Base-by-base conservation (phyloP, 2,797 vertebrate genomes). In the Trichosurus vulpecula region DNA sequence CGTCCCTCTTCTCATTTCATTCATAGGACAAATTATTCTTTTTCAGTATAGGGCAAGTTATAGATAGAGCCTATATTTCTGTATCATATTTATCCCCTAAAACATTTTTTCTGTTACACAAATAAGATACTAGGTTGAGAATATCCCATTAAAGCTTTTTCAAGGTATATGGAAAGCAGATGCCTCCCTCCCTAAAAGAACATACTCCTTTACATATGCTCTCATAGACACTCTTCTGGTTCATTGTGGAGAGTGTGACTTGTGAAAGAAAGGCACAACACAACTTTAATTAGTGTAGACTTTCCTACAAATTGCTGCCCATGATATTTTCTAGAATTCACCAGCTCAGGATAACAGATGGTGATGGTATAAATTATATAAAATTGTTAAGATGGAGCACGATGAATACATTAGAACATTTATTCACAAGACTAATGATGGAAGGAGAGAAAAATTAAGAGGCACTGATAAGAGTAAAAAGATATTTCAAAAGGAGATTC, bases 91-190 rank as follows among this genome's bases (percentile, higher is more conserved):
- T 58, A 1, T 58, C 54, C 54, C 92, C 29, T 58, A 61, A 51
- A 51, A 97, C 92, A 95, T 92, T 93, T 92, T 95, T 92, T 94
- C 87, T 93, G 16, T 90, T 95, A 95, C 96, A 91, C 87, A 97
- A 92, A 94, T 54, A 96, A 96, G 90, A 61, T 56, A 95, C 52
- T 61, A 54, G 61, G 91, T 52, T 30, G 54, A 90, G 52, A 51
- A 11, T 51, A 52, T 19, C 47, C 54, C 58, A n/a, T 52, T 91
- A 90, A 91, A 93, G 55, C 29, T 30, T 96, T 92, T 94, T 90
- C 92, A n/a, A 95, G 53, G 91, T 66, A 52, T 87, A 93, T 94
- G 91, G 92, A 92, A 97, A 96, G 91, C 95, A 98, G 96, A 97
- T 89, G 90, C 56, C 90, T 93, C 47, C 54, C 55, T 16, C 10